Base-by-base conservation (phyloP, 2,797 vertebrate species). In the Melanotaenia trifasciata region DNA sequence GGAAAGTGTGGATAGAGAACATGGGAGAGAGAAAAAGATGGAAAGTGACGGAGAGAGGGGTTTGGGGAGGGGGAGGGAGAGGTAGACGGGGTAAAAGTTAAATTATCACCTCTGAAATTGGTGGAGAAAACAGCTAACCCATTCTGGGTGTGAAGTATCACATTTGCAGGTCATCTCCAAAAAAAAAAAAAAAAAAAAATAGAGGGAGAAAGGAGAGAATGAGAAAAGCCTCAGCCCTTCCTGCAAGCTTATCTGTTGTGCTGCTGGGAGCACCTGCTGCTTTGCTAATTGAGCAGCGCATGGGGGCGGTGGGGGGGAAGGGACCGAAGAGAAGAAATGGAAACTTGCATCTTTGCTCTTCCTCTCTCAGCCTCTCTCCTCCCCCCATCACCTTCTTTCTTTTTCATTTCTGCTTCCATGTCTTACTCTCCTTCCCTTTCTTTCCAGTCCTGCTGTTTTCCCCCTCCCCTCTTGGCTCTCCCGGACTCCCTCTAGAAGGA, bases 81-180 rank as follows among this genome's bases (percentile, higher is more conserved):
- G 64, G 54, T 7, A 70, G 79, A 83, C 0, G 80, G 88, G 84
- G 85, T 87, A 90, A 92, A 90, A 91, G 91, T 96, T 96, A 96
- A 97, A 98, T 98, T 97, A 97, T 96, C 97, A 97, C 97, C 96
- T 97, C 93, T 92, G 96, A 96, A 96, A 97, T 96, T 96, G 96
- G 96, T 94, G 93, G 92, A 93, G 93, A 67, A 87, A 95, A 94
- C 93, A 92, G 96, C 85, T 93, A 95, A 94, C 93, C 95, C 93
- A 94, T 96, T 95, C 95, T 93, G 96, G 95, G 96, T 96, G 96
- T 96, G 95, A 95, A 96, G 95, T 94, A 89, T 94, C 91, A 95
- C 92, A 96, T 95, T 96, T 95, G 92, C 93, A 95, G 96, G 96
- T 96, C 95, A 96, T 94, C 94, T 94, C 92, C 93, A 95, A 96